Percentiles rank a stretch among this genome's conserved stretches.
phyloP scores from a whole-genome alignment of 2,113 vertebrate species.

The Campylomormyrus numenius region DNA sequence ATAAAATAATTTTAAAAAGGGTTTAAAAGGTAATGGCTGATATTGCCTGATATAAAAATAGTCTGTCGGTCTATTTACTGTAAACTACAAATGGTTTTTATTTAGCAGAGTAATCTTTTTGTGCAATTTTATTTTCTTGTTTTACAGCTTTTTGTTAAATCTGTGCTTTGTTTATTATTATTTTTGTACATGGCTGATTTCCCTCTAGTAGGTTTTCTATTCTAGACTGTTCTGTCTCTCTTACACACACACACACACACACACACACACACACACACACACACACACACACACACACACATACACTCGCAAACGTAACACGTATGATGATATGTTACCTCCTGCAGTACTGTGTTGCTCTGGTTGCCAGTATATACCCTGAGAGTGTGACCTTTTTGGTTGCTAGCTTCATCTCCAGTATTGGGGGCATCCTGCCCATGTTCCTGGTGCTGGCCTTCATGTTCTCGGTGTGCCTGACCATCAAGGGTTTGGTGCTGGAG shows the following conservation, averaged over 20 bases:
- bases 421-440: constrained; percentile 58
- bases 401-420: constrained; percentile 53
- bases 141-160: background rate
- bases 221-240: background rate
- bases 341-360: background rate
- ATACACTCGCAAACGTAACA: background rate
- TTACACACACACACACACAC: background rate
- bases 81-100: background rate
- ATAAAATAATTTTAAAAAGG: background rate
- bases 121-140: background rate
- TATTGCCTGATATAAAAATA: background rate
- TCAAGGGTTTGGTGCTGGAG: constrained; percentile 57
- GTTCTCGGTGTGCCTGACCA: constrained; percentile 46
- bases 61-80: background rate
- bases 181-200: background rate
- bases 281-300: background rate
- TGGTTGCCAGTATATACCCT: background rate
- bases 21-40: background rate
- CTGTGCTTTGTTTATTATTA: background rate
- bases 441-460: constrained; percentile 60
- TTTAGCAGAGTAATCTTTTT: background rate
- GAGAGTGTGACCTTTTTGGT: constrained; percentile 29
- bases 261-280: background rate
- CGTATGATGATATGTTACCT: background rate
- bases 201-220: background rate